Evolutionary conservation across 2,888 invertebrate species (phyloP), one percentile per base, ranked within the genome.

Genomic region (Venusia cambrica): DNA sequence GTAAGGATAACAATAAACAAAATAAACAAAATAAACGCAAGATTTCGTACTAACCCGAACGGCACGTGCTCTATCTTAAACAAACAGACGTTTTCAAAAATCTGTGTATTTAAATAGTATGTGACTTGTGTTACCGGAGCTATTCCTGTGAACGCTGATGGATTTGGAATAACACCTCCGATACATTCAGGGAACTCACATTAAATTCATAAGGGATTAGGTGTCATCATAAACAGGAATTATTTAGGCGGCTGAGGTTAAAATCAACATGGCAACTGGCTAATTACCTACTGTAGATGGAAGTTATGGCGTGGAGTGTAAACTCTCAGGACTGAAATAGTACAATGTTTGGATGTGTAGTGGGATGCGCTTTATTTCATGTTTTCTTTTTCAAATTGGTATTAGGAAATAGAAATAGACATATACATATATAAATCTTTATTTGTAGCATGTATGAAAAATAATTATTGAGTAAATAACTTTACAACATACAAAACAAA

Each of bases 191-290:
- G 74, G 77, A 79, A 76, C 76, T 71, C 66, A 54, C 80, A 78
- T 83, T 81, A 59, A 81, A 83, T 83, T 81, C 77, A 83, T 84
- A 83, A 68, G 80, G 83, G 85, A 85, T 87, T 83, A 78, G 77
- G 73, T 85, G 84, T 84, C 85, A 81, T 85, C 85, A 81, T 87
- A 87, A 87, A 87, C 83, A 83, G 78, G 84, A 81, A 74, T 83
- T 84, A 85, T 85, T 85, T 83, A 76, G 76, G 76, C 83, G 71
- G 70, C 67, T 79, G 83, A 81, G 81, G 83, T 81, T 84, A 80
- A 78, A 78, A 81, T 74, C 79, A 81, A 83, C 69, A 62, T 58
- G 51, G 59, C 57, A 45, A 41, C 51, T 51, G 54, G 51, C 59
- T 70, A 67, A 69, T 74, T 70, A 69, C 68, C 65, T 60, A 35